Percentiles rank a stretch among this genome's conserved stretches.
These are phyloP conservation scores for Willisornis vidua DNA, from an alignment of 2,113 vertebrate genomes.

Conservation along the genomic window DNA sequence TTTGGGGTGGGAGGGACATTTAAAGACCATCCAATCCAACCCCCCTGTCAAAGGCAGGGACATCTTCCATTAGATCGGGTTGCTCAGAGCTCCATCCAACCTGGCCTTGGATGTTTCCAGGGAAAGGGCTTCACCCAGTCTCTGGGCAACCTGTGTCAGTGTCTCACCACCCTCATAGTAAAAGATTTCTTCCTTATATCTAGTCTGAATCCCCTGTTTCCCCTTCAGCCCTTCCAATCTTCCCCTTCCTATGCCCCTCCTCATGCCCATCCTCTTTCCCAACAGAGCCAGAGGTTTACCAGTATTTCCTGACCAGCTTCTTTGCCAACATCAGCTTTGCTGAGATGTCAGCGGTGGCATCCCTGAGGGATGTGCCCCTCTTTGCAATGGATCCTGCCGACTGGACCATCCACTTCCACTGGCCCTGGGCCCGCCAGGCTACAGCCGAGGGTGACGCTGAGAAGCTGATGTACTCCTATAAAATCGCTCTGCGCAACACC, in stretches of 20 bases:
- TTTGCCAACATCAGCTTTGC: not conserved
- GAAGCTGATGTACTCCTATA: not conserved
- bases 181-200: not conserved
- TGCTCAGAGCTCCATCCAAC: not conserved
- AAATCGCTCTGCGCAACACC: not conserved
- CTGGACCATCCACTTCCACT: not conserved
- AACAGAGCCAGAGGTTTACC: not conserved
- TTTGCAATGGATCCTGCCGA: not conserved
- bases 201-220: not conserved
- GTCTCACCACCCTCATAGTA: not conserved
- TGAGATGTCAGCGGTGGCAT: not conserved
- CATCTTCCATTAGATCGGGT: not conserved
- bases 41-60: not conserved
- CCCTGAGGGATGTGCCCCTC: not conserved
- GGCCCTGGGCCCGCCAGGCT: conserved; percentile 1
- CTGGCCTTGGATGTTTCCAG: not conserved
- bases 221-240: not conserved
- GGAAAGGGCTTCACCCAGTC: too few relatives aligned
- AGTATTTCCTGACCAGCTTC: not conserved
- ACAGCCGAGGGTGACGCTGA: rapidly evolving
- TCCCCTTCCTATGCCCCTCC: not conserved
- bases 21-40: not conserved
- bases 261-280: not conserved
- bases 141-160: not conserved
- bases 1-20: not conserved